Evolutionary conservation across 2,113 vertebrate species (phyloP).

Genomic region (Clarias magur): DNA sequence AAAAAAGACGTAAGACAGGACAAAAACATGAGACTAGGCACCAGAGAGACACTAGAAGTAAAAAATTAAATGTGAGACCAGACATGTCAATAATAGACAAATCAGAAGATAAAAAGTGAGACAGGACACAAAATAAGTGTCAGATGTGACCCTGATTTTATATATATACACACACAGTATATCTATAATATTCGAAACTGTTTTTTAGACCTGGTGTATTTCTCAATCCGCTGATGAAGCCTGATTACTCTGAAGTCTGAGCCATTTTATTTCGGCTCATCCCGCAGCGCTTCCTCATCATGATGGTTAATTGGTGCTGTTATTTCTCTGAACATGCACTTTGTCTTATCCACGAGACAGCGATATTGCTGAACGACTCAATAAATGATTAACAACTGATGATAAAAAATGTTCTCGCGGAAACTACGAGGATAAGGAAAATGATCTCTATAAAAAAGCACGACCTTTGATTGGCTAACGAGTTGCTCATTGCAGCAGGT

Average conservation of each 20-base stretch:
- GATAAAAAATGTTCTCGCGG: background rate
- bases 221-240: background rate
- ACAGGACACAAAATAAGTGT: background rate
- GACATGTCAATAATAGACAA: background rate
- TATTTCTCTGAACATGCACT: background rate
- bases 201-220: background rate
- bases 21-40: too few species aligned
- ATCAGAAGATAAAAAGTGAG: background rate
- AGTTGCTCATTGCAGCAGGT: background rate
- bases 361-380: fast-evolving
- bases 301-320: background rate
- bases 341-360: too few species aligned
- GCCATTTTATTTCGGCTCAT: background rate
- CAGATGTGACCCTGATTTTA: background rate
- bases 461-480: background rate
- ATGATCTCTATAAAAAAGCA: background rate
- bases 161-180: too few species aligned
- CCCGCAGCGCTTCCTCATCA: background rate
- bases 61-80: background rate
- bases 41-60: too few species aligned
- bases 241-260: background rate
- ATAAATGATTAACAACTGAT: background rate
- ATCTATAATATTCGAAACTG: background rate
- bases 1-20: background rate
- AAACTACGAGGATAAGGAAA: background rate